Conservation (phyloP, 2,113 vertebrate genomes). For the Micronisus gabar region DNA sequence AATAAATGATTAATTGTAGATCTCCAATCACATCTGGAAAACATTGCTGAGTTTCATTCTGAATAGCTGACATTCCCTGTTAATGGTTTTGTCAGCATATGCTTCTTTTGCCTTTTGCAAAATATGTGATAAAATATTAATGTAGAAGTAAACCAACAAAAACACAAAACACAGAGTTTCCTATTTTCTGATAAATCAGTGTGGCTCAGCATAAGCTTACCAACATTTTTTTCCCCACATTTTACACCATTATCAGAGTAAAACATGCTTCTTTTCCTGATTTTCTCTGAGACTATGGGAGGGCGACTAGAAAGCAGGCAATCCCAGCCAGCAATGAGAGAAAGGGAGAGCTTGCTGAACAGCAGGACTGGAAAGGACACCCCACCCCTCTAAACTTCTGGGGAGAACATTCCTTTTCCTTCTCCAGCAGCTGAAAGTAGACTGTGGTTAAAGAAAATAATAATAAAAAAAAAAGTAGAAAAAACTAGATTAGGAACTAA, state of each 20-base stretch:
- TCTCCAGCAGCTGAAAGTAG: background rate
- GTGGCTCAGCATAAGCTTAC: background rate
- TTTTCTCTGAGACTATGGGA: background rate
- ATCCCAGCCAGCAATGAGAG: background rate
- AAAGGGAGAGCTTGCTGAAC: background rate
- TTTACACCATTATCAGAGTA: background rate
- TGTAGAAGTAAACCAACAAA: background rate
- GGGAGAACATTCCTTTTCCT: background rate
- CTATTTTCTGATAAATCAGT: background rate
- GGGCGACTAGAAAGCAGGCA: background rate
- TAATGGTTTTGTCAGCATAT: constrained; percentile 52
- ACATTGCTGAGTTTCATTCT: constrained; percentile 45
- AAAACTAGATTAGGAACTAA: background rate
- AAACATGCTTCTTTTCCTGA: background rate
- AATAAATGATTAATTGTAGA: constrained; percentile 60
- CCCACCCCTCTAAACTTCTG: background rate
- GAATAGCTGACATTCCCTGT: constrained; percentile 54
- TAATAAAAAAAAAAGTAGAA: too few species aligned
- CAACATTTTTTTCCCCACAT: background rate
- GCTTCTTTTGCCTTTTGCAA: constrained; percentile 15
- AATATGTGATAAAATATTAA: constrained; percentile 49
- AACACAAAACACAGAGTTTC: background rate
- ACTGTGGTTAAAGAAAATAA: background rate
- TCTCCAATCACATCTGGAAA: constrained; percentile 66
- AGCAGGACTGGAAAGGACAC: background rate